Evolutionary conservation across 2,797 vertebrate genomes (phyloP), one percentile per base, ranked within the genome.

Genomic region (Urophycis tenuis): DNA sequence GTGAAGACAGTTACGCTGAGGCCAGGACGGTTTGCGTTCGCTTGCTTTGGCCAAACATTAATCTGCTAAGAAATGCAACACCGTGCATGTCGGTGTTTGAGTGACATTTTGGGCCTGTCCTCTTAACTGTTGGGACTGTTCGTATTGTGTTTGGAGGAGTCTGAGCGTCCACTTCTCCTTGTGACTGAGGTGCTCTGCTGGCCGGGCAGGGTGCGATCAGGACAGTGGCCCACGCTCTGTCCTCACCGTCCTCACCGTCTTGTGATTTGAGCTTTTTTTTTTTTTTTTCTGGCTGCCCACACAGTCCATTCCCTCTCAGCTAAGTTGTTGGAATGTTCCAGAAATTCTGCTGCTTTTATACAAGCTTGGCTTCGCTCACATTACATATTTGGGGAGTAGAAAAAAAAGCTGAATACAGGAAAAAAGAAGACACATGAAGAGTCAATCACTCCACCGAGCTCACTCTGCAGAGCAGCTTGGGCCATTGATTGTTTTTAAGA

Each of bases 101-200:
- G 10, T 29, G 7, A 0, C 7, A 60, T 60, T 25, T 60, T 12
- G 10, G 25, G 60, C 60, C n/a, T 3, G n/a, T 67, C 14, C 10
- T 67, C 60, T 67, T 67, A 11, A 67, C 25, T 11, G 60, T 29
- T 17, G 4, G n/a, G n/a, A 11, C 60, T 11, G 29, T 25, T 2
- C 29, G 12, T 11, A 31, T 3, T 74, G 25, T 41, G 75, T 3
- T 72, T 75, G 70, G 30, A 1, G 74, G 67, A 17, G 78, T 75
- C 69, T 70, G 30, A 81, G 75, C 81, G 72, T 79, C 82, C 74
- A 78, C 81, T 82, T 80, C 71, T 75, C 1, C 22, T 25, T 64
- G 60, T 64, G 75, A n/a, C 69, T 76, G 75, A 12, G 78, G 81
- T 74, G 41, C 74, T 34, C 74, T 71, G 31, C 71, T 73, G 71